These are phyloP conservation scores for Porites lutea DNA, from an alignment of 64 coral and sea anemone species.

Conservation along the genomic window DNA sequence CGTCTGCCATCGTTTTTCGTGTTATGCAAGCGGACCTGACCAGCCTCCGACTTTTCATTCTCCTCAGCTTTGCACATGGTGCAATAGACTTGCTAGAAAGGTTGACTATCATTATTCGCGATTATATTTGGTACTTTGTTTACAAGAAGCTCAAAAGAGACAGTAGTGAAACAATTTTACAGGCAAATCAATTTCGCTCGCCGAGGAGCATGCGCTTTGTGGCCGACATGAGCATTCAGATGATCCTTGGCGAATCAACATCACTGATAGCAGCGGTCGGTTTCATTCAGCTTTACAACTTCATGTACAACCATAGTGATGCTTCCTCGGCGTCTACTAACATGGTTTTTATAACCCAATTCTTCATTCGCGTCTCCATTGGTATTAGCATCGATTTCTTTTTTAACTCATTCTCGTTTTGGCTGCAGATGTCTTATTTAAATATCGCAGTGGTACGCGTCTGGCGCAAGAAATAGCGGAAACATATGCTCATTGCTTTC, in stretches of 20 bases:
- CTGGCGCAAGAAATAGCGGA: slow-evolving; percentile 73
- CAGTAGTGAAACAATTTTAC: background rate
- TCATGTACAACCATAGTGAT: slow-evolving; percentile 53
- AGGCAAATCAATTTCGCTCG: slow-evolving; percentile 41
- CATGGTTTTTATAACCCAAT: background rate
- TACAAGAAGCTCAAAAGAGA: slow-evolving; percentile 41
- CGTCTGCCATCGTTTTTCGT: slow-evolving; percentile 73
- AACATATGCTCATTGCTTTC: slow-evolving; percentile 54
- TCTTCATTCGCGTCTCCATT: slow-evolving; percentile 44
- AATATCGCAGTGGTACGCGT: slow-evolving; percentile 71
- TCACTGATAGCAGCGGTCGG: slow-evolving; percentile 71
- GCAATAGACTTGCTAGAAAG: slow-evolving; percentile 76
- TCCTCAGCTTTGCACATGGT: slow-evolving; percentile 55
- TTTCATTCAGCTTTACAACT: slow-evolving; percentile 59
- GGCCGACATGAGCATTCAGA: slow-evolving; percentile 85
- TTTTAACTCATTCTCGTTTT: slow-evolving; percentile 60
- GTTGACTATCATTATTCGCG: slow-evolving; percentile 77
- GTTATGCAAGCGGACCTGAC: slow-evolving; percentile 79
- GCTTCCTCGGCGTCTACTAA: background rate
- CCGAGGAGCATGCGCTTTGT: slow-evolving; percentile 79
- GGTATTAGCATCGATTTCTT: slow-evolving; percentile 44
- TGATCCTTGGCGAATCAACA: slow-evolving; percentile 76
- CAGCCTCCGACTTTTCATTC: slow-evolving; percentile 49
- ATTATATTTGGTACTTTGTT: slow-evolving; percentile 73
- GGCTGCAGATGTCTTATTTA: slow-evolving; percentile 66